Base-by-base conservation (phyloP, 2,797 vertebrate species). In the Clamator glandarius region DNA sequence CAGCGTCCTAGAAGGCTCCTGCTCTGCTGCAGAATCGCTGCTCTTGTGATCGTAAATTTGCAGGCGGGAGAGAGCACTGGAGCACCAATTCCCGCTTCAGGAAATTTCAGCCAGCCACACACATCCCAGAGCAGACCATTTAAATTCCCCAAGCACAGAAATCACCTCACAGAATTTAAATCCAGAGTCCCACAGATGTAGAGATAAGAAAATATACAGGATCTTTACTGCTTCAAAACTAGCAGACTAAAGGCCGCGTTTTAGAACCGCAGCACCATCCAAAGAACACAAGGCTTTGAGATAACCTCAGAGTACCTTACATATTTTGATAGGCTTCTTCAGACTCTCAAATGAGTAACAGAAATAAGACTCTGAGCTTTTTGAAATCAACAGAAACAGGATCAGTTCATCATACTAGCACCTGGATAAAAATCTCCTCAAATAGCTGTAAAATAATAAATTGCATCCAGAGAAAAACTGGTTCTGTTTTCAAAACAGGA, bases 271-370 rank as follows among this genome's bases (percentile, higher is more conserved):
- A 78, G 39, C 59, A 46, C 52, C 54, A 54, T 14, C 62, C 9
- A 12, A 44, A n/a, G n/a, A n/a, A 31, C 0, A 1, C 1, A 31
- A 91, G 9, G 16, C 28, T 92, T 42, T 54, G 74, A 86, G 86
- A 85, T 6, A 68, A 29, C 25, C 26, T 52, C 50, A 23, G 28
- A 52, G 10, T 9, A 17, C 0, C 0, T 48, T 31, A 36, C 10
- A 0, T n/a, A 16, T 31, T 68, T 61, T 39, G 6, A 76, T 0
- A 29, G 52, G 42, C 17, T 66, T 67, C 59, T 82, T 72, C 28
- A 73, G 39, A 46, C 23, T 79, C 31, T 31, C 7, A 80, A 88
- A 36, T 35, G 5, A 44, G 5, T 6, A 66, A 24, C 17, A 52
- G 48, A 57, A 57, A 20, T 48, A 18, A 29, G 3, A 50, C 5